Conservation (phyloP, 2,113 vertebrate species). For the Eulacestoma nigropectus region DNA sequence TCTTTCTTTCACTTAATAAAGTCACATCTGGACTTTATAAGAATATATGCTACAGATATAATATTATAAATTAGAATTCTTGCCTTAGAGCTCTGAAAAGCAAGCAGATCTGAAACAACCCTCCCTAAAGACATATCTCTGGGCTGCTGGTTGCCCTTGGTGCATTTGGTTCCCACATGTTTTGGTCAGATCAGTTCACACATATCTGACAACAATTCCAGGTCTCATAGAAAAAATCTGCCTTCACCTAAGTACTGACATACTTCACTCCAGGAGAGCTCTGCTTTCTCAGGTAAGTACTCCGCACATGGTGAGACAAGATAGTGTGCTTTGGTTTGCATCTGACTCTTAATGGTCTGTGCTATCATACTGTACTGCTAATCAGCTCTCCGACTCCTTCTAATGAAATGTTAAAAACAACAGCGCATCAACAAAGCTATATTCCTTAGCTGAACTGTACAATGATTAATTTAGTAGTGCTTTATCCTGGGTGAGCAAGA, state of each 20-base stretch:
- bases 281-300: background rate
- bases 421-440: background rate
- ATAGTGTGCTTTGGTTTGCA: background rate
- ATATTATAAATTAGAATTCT: background rate
- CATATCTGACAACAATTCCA: background rate
- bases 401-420: conserved; percentile 7
- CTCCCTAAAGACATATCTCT: background rate
- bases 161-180: background rate
- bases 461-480: background rate
- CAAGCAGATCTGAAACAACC: background rate
- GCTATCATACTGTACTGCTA: background rate
- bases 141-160: background rate
- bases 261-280: background rate
- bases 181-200: background rate
- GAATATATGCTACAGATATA: background rate
- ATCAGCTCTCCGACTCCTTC: background rate
- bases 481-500: background rate
- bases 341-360: background rate
- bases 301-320: background rate
- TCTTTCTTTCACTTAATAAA: background rate
- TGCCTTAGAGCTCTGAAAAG: background rate
- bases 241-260: background rate
- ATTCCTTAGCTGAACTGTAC: background rate
- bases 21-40: background rate
- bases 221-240: background rate